Evolutionary conservation across 2,888 invertebrate genomes (phyloP).

Genomic region (Azorinus chamasolen): DNA sequence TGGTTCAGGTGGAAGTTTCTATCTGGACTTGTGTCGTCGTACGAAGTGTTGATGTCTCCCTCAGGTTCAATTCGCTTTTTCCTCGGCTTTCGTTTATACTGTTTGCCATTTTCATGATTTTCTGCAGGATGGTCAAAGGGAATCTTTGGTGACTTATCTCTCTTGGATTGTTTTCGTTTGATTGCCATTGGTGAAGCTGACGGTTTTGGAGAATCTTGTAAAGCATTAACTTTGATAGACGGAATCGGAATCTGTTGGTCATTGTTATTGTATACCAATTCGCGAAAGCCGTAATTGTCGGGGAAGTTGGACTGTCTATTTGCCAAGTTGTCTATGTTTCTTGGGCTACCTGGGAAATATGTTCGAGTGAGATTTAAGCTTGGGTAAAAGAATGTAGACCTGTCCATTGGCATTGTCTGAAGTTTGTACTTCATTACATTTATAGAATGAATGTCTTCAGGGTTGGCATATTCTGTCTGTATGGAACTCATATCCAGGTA

Average conservation of each 20-base stretch:
- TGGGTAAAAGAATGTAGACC: slow-evolving; percentile 14
- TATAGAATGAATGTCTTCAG: slow-evolving; percentile 60
- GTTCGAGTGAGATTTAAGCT: slow-evolving; percentile 43
- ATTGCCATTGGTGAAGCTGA: neutral
- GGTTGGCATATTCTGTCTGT: slow-evolving; percentile 69
- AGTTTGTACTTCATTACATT: slow-evolving; percentile 49
- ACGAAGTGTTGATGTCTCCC: slow-evolving; percentile 49
- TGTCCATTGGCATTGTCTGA: slow-evolving; percentile 37
- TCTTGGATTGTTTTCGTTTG: slow-evolving; percentile 26
- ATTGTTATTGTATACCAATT: no score
- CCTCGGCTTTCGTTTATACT: slow-evolving; percentile 20
- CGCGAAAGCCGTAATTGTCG: neutral
- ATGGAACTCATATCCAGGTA: slow-evolving; percentile 70
- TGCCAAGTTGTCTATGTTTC: neutral
- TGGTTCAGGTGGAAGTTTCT: slow-evolving; percentile 37
- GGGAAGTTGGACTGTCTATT: neutral
- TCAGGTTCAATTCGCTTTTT: slow-evolving; percentile 59
- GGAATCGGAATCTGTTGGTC: no score
- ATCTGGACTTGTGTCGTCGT: slow-evolving; percentile 41
- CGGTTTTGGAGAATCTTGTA: neutral
- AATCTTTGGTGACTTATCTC: slow-evolving; percentile 14
- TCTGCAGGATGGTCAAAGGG: neutral
- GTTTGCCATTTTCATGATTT: slow-evolving; percentile 1
- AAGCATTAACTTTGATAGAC: no score
- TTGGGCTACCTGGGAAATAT: slow-evolving; percentile 14